phyloP scores from a whole-genome alignment of 2,888 invertebrate species.

The Nematopogon swammerdamellus region DNA sequence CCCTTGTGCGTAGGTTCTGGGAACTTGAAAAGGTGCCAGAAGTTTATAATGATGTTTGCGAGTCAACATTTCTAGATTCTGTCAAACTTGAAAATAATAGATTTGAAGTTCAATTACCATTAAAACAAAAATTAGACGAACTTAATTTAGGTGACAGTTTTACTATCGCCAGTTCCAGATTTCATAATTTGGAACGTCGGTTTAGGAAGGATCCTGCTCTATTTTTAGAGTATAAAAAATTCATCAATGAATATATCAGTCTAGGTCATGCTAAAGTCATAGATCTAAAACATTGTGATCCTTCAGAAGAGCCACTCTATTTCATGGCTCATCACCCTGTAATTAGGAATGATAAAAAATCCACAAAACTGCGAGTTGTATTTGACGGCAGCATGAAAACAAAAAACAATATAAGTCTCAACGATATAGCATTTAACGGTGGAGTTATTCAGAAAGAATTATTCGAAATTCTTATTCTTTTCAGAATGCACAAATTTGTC shows the following conservation, averaged over 20 bases:
- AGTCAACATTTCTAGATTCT: background rate
- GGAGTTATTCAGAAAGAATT: no score
- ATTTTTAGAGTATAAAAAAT: constrained; percentile 3
- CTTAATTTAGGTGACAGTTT: constrained; percentile 10
- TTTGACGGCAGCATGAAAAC: background rate
- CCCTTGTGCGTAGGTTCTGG: no score
- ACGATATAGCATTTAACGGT: no score
- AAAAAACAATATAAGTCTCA: no score
- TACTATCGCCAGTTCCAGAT: constrained; percentile 10
- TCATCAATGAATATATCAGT: background rate
- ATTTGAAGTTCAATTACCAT: background rate
- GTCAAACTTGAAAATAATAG: background rate
- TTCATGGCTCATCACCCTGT: constrained; percentile 11
- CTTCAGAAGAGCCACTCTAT: constrained; percentile 5
- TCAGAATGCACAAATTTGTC: background rate
- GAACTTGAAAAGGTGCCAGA: background rate
- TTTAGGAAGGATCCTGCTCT: constrained; percentile 5
- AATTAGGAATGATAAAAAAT: constrained; percentile 7
- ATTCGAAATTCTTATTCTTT: no score
- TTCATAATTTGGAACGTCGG: constrained; percentile 11
- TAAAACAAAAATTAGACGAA: constrained; percentile 7
- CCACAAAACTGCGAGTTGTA: background rate
- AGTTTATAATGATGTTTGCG: background rate
- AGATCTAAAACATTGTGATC: constrained; percentile 2
- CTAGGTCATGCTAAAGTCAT: constrained; percentile 6